Evolutionary conservation across 2,888 invertebrate genomes (phyloP).

Genomic region (Metalampra italica): DNA sequence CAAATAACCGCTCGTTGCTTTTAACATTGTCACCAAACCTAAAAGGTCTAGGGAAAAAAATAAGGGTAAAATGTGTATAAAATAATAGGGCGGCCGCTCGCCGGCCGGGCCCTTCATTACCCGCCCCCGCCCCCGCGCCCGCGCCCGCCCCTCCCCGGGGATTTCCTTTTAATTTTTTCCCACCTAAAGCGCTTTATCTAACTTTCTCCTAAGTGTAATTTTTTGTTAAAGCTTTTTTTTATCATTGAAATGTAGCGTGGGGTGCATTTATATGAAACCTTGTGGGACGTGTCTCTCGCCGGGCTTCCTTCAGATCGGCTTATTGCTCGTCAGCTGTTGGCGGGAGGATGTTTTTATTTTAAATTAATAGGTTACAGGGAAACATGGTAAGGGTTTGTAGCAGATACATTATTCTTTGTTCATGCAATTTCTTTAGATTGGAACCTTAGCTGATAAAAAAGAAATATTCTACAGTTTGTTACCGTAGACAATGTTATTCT

Average conservation of each 20-base stretch:
- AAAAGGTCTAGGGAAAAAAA: slow-evolving; percentile 10
- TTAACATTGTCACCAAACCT: not conserved
- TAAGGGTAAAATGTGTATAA: slow-evolving; percentile 24
- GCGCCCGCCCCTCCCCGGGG: slow-evolving; percentile 10
- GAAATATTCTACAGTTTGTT: too few relatives aligned
- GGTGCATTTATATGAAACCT: slow-evolving; percentile 6
- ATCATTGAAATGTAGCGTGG: slow-evolving; percentile 15
- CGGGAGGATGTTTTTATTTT: too few relatives aligned
- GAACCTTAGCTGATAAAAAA: too few relatives aligned
- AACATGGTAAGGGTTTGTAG: too few relatives aligned
- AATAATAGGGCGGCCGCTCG: slow-evolving; percentile 26
- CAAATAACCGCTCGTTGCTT: too few relatives aligned
- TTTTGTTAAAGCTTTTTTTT: slow-evolving; percentile 18
- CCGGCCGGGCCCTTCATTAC: slow-evolving; percentile 21
- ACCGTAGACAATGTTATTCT: too few relatives aligned
- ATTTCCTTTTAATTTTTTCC: slow-evolving; percentile 28
- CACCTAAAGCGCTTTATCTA: slow-evolving; percentile 28
- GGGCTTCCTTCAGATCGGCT: not conserved
- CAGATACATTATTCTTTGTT: too few relatives aligned
- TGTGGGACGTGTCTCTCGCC: not conserved
- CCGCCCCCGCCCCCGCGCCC: too few relatives aligned
- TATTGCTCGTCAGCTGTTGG: not conserved
- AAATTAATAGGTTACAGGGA: too few relatives aligned
- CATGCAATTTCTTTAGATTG: too few relatives aligned
- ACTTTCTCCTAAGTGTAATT: slow-evolving; percentile 24